Evolutionary conservation across 2,113 vertebrate genomes (phyloP).

Genomic region (Hipposideros armiger): DNA sequence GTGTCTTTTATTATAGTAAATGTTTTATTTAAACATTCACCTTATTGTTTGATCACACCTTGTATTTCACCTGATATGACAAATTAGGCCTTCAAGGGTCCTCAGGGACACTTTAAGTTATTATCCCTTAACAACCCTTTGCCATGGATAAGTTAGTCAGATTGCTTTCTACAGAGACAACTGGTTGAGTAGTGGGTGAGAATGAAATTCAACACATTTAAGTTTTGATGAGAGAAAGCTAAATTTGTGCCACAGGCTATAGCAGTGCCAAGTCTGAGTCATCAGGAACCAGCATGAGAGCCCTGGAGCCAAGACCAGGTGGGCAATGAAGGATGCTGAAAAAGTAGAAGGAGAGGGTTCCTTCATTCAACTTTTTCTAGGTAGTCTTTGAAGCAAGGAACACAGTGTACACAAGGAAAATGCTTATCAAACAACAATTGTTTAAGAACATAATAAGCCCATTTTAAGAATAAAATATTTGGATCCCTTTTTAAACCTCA

Average conservation of each 20-base stretch:
- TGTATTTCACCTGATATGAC: conserved; percentile 22
- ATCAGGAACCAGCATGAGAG: not conserved
- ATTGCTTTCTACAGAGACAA: conserved; percentile 32
- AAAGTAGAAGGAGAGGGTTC: not conserved
- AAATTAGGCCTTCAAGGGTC: not conserved
- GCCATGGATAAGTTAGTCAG: not conserved
- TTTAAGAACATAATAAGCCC: conserved; percentile 38
- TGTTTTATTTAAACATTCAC: no score
- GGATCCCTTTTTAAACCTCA: not conserved
- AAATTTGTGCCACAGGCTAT: not conserved
- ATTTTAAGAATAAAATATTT: conserved; percentile 34
- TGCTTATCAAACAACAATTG: conserved; percentile 14
- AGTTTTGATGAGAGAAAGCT: conserved; percentile 33
- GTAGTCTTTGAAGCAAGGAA: not conserved
- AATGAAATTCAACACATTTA: conserved; percentile 33
- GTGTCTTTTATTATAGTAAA: no score
- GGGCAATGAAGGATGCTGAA: not conserved
- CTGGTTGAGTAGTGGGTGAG: not conserved
- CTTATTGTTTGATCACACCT: no score
- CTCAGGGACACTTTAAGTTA: not conserved
- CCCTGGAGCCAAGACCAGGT: not conserved
- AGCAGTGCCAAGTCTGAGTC: not conserved
- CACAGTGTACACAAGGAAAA: not conserved
- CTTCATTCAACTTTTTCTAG: not conserved
- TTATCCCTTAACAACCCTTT: conserved; percentile 32